Conservation (phyloP, 2,797 vertebrate genomes). For the Lagorchestes hirsutus region DNA sequence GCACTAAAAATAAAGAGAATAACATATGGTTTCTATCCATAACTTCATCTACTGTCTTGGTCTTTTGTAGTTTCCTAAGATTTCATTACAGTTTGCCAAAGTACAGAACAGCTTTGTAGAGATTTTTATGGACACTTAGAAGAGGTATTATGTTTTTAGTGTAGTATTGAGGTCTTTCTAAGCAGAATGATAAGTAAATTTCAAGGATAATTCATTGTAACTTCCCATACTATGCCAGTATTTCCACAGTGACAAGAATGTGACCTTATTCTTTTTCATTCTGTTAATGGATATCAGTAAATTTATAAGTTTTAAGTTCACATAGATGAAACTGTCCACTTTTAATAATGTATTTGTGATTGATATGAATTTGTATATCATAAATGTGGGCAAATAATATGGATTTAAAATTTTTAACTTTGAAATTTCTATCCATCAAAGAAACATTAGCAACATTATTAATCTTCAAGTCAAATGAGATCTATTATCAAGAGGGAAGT, state of each 20-base stretch:
- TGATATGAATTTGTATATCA: conserved; percentile 20
- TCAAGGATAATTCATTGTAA: neutral
- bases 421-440: conserved; percentile 52
- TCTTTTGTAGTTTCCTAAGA: neutral
- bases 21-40: conserved; percentile 20
- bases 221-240: neutral
- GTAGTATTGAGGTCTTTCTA: neutral
- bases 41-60: neutral
- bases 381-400: conserved; percentile 33
- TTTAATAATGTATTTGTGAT: conserved; percentile 51
- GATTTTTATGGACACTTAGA: neutral
- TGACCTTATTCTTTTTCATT: conserved; percentile 46
- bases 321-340: conserved; percentile 31
- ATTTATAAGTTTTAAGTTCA: conserved; percentile 37
- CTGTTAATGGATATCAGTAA: conserved; percentile 35
- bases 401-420: conserved; percentile 45
- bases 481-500: conserved; percentile 26
- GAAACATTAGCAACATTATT: conserved; percentile 46
- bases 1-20: conserved; percentile 48
- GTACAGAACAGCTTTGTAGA: neutral
- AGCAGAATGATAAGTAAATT: neutral
- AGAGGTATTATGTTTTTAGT: neutral
- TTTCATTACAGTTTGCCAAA: neutral
- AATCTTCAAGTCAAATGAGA: conserved; percentile 45
- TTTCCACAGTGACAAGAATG: neutral